Base-by-base conservation (phyloP, 1,140 invertebrate genomes). In the Drosophila punjabiensis region DNA sequence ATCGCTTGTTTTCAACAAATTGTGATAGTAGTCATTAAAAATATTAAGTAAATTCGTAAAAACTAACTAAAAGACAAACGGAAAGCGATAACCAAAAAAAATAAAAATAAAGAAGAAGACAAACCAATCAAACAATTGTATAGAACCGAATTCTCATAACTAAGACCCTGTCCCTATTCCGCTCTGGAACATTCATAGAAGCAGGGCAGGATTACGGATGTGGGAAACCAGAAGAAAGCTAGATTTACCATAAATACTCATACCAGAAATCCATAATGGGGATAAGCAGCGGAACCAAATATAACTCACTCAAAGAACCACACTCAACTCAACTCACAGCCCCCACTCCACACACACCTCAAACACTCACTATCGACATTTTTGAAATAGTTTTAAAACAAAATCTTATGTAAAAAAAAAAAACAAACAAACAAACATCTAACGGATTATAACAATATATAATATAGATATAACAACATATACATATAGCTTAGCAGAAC, bases 21-120 rank as follows among this genome's bases (percentile, higher is more conserved):
- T 91, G 88, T 91, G 88, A 91, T 91, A 91, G 89, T 91, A 91
- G 88, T 91, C 88, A 91, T 91, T 83, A 91, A 58, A 81, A 89
- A 84, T 86, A 82, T 86, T 86, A 89, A 82, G 71, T 90, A 89
- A 90, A 82, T 84, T 85, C 87, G 81, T 90, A 58, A 88, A 70
- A 89, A 59, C 69, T 68, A 59, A 84, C 76, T 64, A 89, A 87
- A 70, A 67, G 56, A 37, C 20, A 61, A 63, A 80, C 33, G 24
- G 33, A 75, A 58, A 76, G 28, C 28, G 65, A 41, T 58, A 61
- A 33, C 32, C 6, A 78, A 43, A 35, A 63, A 45, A 47, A 13
- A 68, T 43, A 43, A 20, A 48, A 18, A 18, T 11, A 33, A 53
- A n/a, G n/a, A n/a, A n/a, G n/a, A 53, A 53, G 28, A 53, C 50